Evolutionary conservation across 92 coral and sea anemone genomes (phyloP).

Genomic region (Muricea muricata): DNA sequence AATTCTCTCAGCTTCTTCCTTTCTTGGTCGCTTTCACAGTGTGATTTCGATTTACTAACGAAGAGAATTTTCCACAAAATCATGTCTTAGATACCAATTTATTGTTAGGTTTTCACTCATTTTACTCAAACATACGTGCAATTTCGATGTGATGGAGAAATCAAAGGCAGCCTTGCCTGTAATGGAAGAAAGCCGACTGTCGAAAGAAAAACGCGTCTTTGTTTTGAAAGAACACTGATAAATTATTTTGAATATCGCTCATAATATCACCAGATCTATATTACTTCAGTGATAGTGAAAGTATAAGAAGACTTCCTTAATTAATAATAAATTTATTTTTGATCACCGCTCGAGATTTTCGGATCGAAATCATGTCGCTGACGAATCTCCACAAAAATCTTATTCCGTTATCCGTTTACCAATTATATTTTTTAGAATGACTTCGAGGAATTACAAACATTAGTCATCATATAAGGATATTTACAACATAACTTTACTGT

Average conservation of each 20-base stretch:
- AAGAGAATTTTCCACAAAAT: too few species aligned
- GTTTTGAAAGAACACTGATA: neutral
- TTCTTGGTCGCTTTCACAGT: too few species aligned
- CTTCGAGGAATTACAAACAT: neutral
- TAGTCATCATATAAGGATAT: neutral
- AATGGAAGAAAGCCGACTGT: neutral
- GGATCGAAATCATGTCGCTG: neutral
- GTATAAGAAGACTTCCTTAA: neutral
- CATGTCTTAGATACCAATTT: too few species aligned
- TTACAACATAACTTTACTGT: neutral
- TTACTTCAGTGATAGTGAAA: neutral
- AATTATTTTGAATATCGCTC: neutral
- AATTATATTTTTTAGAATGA: neutral
- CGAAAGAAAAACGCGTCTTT: too few species aligned
- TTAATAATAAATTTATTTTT: neutral
- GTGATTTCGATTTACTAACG: too few species aligned
- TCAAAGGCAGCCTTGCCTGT: neutral
- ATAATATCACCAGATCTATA: neutral
- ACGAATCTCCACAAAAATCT: neutral
- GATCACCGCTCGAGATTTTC: slow-evolving; percentile 4
- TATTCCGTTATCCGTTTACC: neutral
- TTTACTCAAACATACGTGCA: too few species aligned
- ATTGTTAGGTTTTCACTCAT: too few species aligned
- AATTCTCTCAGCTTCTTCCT: too few species aligned
- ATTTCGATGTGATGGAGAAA: too few species aligned